A percentile compares a stretch with the other conserved stretches of the same genome.
Evolutionary conservation across 2,888 invertebrate genomes (phyloP).

Genomic region (Drosophila kambysellisi): DNA sequence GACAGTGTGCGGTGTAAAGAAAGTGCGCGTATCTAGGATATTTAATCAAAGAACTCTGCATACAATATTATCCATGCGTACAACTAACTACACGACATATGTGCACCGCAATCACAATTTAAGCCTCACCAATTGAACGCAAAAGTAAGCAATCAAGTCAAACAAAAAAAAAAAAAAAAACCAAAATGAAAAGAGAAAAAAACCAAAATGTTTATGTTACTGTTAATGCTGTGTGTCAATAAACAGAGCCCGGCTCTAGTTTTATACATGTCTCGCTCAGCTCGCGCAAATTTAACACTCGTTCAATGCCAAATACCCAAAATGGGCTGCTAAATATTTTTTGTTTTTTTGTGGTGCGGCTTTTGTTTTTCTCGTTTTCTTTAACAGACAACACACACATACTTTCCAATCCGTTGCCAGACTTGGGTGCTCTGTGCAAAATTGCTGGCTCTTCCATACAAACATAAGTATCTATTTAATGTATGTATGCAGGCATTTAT

Average conservation of each 20-base stretch:
- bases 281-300: conserved; percentile 10
- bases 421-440: conserved; percentile 44
- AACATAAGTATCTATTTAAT: conserved; percentile 29
- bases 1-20: conserved; percentile 47
- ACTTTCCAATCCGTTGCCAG: conserved; percentile 47
- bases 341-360: conserved; percentile 11
- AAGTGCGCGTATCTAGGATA: conserved; percentile 53
- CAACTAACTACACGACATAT: conserved; percentile 33
- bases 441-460: conserved; percentile 23
- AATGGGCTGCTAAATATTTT: conserved; percentile 22
- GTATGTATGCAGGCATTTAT: conserved; percentile 32
- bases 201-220: conserved; percentile 43
- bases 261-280: not conserved
- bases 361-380: conserved; percentile 18
- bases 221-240: conserved; percentile 48
- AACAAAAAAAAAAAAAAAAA: not conserved
- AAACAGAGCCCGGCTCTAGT: conserved; percentile 49
- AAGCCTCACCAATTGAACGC: conserved; percentile 42
- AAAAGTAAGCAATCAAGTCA: conserved; percentile 44
- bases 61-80: conserved; percentile 28
- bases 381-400: conserved; percentile 11
- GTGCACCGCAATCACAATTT: conserved; percentile 32
- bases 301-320: not conserved
- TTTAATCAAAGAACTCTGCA: conserved; percentile 13
- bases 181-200: conserved; percentile 1